Percentiles rank a stretch among this genome's conserved stretches.
phyloP scores from a whole-genome alignment of 2,113 vertebrate genomes.

The Brachyhypopomus occidentalis region DNA sequence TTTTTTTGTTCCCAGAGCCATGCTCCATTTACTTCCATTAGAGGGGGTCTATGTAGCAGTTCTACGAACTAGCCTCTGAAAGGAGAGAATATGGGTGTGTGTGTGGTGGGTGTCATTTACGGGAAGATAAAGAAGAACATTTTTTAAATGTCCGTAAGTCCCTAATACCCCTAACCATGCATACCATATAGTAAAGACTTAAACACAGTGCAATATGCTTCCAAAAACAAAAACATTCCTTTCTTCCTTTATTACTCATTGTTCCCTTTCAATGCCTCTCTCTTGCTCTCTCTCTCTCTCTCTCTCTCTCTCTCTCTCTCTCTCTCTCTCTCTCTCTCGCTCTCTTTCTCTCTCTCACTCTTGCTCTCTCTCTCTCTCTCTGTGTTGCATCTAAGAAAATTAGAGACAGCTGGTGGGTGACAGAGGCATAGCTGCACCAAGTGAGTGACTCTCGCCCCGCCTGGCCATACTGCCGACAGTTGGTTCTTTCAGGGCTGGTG shows the following conservation, averaged over 20 bases:
- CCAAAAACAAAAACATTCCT: too few relatives aligned
- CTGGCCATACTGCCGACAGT: constrained; percentile 25
- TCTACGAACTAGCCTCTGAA: background rate
- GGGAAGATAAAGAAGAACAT: background rate
- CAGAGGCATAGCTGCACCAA: constrained; percentile 29
- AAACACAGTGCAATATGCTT: too few relatives aligned
- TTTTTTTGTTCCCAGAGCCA: background rate
- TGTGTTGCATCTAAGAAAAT: constrained; percentile 31
- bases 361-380: background rate
- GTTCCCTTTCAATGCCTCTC: background rate
- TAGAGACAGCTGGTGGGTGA: constrained; percentile 46
- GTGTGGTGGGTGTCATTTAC: background rate
- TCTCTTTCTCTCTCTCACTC: background rate
- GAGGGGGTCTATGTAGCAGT: background rate
- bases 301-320: background rate
- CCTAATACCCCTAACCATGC: too few relatives aligned
- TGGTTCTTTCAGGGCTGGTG: constrained; percentile 23
- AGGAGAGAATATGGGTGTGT: background rate
- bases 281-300: background rate
- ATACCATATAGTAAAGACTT: too few relatives aligned
- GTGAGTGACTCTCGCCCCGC: constrained; percentile 30
- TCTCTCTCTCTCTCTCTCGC: background rate
- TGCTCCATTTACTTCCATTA: background rate
- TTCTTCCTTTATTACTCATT: background rate
- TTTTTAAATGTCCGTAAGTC: too few relatives aligned